Percentiles rank a stretch among this genome's conserved stretches.
phyloP scores from a whole-genome alignment of 1,140 invertebrate genomes.

The Bombus soroeensis region DNA sequence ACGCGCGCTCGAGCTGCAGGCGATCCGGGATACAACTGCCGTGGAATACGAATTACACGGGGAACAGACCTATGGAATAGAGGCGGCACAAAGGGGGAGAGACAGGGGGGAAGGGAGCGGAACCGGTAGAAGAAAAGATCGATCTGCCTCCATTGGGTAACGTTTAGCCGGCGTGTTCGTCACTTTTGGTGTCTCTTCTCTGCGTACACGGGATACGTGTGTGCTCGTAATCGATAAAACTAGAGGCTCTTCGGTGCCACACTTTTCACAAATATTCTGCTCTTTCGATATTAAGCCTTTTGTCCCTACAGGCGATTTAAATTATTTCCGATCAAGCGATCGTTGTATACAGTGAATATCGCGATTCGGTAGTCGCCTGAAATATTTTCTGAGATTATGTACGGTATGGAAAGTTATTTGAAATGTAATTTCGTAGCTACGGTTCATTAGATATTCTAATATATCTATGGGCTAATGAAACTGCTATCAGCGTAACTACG shows the following conservation, averaged over 20 bases:
- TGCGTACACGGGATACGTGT: background rate
- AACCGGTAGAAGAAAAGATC: constrained; percentile 56
- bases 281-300: too few species aligned
- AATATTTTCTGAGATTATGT: too few species aligned
- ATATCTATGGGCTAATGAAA: too few species aligned
- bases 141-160: constrained; percentile 63
- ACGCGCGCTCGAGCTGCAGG: constrained; percentile 53
- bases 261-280: too few species aligned
- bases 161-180: constrained; percentile 61
- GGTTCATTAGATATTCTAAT: too few species aligned
- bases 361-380: too few species aligned
- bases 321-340: too few species aligned
- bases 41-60: constrained; percentile 67
- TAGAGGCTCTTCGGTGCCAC: too few species aligned
- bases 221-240: background rate
- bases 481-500: fast-evolving
- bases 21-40: constrained; percentile 66
- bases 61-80: constrained; percentile 8
- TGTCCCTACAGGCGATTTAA: too few species aligned
- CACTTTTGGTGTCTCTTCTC: constrained; percentile 18
- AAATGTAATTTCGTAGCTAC: too few species aligned
- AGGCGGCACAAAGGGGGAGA: background rate
- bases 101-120: background rate
- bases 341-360: too few species aligned
- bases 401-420: too few species aligned